phyloP scores from a whole-genome alignment of 2,113 vertebrate species.

The Accipiter cooperii region DNA sequence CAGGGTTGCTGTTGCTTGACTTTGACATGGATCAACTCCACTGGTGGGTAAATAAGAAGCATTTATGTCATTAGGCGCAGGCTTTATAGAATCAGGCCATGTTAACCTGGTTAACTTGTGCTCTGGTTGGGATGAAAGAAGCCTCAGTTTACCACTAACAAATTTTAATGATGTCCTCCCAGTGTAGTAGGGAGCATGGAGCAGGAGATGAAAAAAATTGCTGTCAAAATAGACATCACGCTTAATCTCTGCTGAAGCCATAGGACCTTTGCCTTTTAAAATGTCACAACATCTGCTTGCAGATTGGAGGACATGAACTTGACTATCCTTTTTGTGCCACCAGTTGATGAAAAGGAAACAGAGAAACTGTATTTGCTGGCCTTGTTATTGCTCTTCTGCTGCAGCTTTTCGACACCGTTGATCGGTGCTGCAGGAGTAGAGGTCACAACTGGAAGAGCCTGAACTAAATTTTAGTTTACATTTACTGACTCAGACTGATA shows the following conservation, averaged over 20 bases:
- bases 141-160: not conserved
- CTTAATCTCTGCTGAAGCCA: not conserved
- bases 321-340: not conserved
- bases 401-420: not conserved
- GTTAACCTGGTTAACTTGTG: not conserved
- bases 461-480: not conserved
- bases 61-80: not conserved
- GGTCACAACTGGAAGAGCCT: not conserved
- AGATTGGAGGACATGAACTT: not conserved
- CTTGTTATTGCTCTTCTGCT: not conserved
- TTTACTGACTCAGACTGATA: not conserved
- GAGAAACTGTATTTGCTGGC: not conserved
- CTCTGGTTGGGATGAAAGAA: not conserved
- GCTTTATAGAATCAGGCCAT: not conserved
- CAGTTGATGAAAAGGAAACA: not conserved
- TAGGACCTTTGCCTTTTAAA: not conserved
- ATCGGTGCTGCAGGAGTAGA: not conserved
- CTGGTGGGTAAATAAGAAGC: not conserved
- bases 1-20: not conserved
- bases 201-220: not conserved
- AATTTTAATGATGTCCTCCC: not conserved
- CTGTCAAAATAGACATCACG: not conserved
- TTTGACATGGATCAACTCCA: not conserved
- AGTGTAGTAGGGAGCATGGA: not conserved
- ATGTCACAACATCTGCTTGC: not conserved